A percentile compares a stretch with the other conserved stretches of the same genome.
Conservation (phyloP, 2,888 invertebrate genomes). For the Hololepta plana region DNA sequence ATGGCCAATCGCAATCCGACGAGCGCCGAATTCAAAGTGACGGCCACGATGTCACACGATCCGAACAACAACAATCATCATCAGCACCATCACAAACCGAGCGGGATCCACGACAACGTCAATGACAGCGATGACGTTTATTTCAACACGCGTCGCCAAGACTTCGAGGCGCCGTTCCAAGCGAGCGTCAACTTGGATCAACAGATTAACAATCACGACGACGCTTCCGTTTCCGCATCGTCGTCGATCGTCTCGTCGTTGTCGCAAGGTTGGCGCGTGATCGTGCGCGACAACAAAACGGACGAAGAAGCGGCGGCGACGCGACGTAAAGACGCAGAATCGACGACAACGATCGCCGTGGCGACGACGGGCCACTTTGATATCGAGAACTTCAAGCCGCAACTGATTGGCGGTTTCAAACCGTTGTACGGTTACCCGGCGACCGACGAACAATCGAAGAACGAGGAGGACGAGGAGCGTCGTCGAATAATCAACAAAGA, state of each 20-base stretch:
- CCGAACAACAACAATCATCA: slow-evolving; percentile 9
- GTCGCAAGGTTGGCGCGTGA: slow-evolving; percentile 44
- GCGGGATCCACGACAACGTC: slow-evolving; percentile 9
- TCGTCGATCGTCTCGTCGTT: slow-evolving; percentile 36
- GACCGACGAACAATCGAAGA: slow-evolving; percentile 10
- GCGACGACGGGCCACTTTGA: slow-evolving; percentile 36
- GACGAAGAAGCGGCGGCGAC: slow-evolving; percentile 14
- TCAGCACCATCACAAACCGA: slow-evolving; percentile 1
- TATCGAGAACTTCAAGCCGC: slow-evolving; percentile 47
- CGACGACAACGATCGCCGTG: slow-evolving; percentile 19
- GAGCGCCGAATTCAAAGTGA: slow-evolving; percentile 26
- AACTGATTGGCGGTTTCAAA: slow-evolving; percentile 48
- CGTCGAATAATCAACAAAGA: no score
- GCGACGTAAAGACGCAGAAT: slow-evolving; percentile 15
- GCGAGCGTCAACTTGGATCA: slow-evolving; percentile 35
- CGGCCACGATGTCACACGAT: slow-evolving; percentile 26
- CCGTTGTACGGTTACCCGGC: slow-evolving; percentile 38
- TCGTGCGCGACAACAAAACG: slow-evolving; percentile 20
- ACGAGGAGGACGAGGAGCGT: slow-evolving; percentile 2
- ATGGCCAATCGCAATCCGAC: slow-evolving; percentile 31
- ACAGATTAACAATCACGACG: no score
- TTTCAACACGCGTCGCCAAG: slow-evolving; percentile 25
- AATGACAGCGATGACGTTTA: slow-evolving; percentile 10
- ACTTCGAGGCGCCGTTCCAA: slow-evolving; percentile 50
- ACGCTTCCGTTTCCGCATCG: no score